A percentile compares a stretch with the other conserved stretches of the same genome.
phyloP scores from a whole-genome alignment of 1,140 invertebrate species.

The Mercenaria mercenaria region DNA sequence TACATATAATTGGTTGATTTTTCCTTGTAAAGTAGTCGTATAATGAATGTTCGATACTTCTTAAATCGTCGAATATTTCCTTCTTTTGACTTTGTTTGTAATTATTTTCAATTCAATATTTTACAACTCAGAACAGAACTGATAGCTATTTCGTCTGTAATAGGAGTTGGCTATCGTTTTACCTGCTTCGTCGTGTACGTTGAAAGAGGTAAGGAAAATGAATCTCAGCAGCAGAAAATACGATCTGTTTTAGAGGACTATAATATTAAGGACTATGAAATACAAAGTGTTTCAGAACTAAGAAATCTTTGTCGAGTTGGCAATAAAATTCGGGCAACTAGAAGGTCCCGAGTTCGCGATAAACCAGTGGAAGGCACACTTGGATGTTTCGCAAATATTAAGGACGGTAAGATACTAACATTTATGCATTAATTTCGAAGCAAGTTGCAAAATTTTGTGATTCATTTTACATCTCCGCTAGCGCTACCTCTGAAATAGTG shows the following conservation, averaged over 20 bases:
- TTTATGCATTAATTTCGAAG: background rate
- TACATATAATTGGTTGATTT: no score
- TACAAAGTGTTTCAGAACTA: background rate
- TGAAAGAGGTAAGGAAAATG: background rate
- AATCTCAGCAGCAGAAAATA: no score
- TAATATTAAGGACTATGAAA: background rate
- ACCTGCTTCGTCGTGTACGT: background rate
- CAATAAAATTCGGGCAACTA: background rate
- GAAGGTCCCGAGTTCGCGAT: background rate
- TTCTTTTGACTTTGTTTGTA: no score
- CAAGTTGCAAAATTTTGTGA: background rate
- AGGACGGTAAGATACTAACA: background rate
- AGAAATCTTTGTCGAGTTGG: background rate
- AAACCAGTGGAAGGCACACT: background rate
- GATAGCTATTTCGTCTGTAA: background rate
- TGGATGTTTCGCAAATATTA: background rate
- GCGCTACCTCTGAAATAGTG: no score
- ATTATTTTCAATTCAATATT: no score
- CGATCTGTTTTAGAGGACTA: background rate
- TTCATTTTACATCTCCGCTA: no score
- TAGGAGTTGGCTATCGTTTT: background rate
- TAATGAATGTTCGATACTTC: no score
- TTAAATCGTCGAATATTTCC: no score
- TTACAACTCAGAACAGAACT: background rate
- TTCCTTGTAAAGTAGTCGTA: no score